A percentile compares a stretch with the other conserved stretches of the same genome.
These are phyloP conservation scores for Symphodus melops DNA, from an alignment of 2,113 vertebrate genomes.

Conservation along the genomic window DNA sequence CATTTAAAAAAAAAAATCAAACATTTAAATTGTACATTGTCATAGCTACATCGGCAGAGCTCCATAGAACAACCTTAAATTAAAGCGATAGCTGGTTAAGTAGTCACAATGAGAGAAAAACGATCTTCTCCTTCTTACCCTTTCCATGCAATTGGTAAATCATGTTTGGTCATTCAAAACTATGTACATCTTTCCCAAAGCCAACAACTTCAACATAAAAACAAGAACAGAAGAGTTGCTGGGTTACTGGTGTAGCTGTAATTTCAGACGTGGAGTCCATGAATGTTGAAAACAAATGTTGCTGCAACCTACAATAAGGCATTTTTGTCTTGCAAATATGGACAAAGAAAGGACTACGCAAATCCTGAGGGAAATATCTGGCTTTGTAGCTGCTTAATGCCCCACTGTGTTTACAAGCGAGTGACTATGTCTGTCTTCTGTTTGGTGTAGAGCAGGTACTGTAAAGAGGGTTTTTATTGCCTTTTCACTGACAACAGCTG, in stretches of 20 bases:
- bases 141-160: background rate
- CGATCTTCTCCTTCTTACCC: background rate
- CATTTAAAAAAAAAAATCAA: constrained; percentile 6
- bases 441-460: background rate
- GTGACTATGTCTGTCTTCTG: background rate
- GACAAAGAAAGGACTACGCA: background rate
- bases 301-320: background rate
- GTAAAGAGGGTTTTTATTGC: background rate
- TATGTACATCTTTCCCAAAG: background rate
- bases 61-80: background rate
- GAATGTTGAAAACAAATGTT: background rate
- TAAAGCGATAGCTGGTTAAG: background rate
- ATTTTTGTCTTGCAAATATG: background rate
- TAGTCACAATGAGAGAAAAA: background rate
- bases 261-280: background rate
- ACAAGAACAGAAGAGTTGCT: background rate
- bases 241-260: background rate
- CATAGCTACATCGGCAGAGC: background rate
- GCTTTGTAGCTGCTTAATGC: constrained; percentile 5
- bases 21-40: background rate
- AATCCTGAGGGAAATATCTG: background rate
- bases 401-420: background rate
- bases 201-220: background rate
- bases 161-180: background rate
- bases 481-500: background rate